A percentile compares a stretch with the other conserved stretches of the same genome.
Conservation (phyloP, 2,888 invertebrate species). For the Dicyrtoma fusca region DNA sequence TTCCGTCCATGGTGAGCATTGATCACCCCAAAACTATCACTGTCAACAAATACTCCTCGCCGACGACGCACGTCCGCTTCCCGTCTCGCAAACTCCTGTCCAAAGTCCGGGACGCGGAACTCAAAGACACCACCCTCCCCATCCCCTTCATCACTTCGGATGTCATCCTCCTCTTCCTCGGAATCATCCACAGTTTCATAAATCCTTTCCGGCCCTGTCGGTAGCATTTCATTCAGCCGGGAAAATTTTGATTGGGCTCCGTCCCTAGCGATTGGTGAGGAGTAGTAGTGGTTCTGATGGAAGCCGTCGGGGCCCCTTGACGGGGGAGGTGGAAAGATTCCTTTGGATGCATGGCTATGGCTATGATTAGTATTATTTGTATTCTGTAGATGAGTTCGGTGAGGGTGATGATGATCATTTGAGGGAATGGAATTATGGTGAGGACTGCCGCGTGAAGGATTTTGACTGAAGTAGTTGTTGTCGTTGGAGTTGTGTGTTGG, state of each 20-base stretch:
- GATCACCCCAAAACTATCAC: constrained; percentile 11
- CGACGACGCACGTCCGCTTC: not conserved
- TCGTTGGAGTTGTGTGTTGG: not conserved
- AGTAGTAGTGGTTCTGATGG: constrained; percentile 48
- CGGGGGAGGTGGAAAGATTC: not conserved
- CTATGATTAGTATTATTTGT: constrained; percentile 28
- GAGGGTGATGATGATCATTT: not conserved
- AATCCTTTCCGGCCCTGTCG: constrained; percentile 47
- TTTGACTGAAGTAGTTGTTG: constrained; percentile 5
- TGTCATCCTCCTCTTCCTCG: constrained; percentile 42
- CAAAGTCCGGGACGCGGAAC: constrained; percentile 18
- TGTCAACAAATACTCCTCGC: not conserved
- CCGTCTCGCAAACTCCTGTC: not conserved
- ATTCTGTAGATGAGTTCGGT: constrained; percentile 15
- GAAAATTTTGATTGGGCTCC: constrained; percentile 2
- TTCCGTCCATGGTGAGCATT: not conserved
- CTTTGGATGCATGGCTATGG: constrained; percentile 3
- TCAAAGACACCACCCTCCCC: constrained; percentile 47
- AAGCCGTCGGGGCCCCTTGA: constrained; percentile 4
- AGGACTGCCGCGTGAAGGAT: constrained; percentile 11
- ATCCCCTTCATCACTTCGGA: constrained; percentile 45
- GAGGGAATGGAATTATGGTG: constrained; percentile 5
- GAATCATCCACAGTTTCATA: constrained; percentile 54
- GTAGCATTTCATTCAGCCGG: not conserved
- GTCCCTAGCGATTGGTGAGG: constrained; percentile 38